phyloP scores from a whole-genome alignment of 2,113 vertebrate species.

The Terrapene triunguis region DNA sequence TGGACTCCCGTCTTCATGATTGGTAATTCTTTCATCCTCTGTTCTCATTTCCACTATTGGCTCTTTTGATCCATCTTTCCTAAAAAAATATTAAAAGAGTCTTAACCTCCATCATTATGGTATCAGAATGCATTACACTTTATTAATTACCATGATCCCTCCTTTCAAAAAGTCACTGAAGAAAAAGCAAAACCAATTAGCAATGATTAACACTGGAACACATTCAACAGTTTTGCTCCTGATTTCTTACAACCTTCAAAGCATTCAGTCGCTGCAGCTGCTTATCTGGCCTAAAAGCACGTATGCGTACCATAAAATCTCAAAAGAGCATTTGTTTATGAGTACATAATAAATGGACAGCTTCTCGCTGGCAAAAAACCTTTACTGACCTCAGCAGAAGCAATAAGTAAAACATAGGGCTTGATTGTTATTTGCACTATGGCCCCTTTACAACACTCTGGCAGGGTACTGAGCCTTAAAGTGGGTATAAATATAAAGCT shows the following conservation, averaged over 20 bases:
- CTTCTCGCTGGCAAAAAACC: not conserved
- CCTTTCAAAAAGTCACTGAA: not conserved
- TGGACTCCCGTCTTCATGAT: slow-evolving; percentile 87
- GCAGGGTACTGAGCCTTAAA: not conserved
- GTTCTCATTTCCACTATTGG: slow-evolving; percentile 92
- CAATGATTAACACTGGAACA: slow-evolving; percentile 28
- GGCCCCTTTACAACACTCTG: not conserved
- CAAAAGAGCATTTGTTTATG: slow-evolving; percentile 56
- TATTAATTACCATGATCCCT: not conserved
- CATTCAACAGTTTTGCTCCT: not conserved
- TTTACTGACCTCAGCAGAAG: not conserved
- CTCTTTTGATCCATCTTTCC: slow-evolving; percentile 93
- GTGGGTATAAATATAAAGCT: not conserved
- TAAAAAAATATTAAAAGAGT: slow-evolving; percentile 71
- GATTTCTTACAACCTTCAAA: slow-evolving; percentile 59
- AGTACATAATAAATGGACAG: not conserved
- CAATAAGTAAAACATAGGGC: not conserved
- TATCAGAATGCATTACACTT: not conserved
- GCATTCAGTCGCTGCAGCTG: slow-evolving; percentile 40
- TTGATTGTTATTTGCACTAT: not conserved
- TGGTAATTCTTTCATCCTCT: slow-evolving; percentile 91
- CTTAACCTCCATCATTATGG: slow-evolving; percentile 27
- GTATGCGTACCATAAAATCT: slow-evolving; percentile 27
- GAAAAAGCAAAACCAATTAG: slow-evolving; percentile 56
- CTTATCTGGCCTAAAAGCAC: slow-evolving; percentile 18